A percentile compares a stretch with the other conserved stretches of the same genome.
Conservation (phyloP, 1,140 invertebrate genomes). For the Harlomillsia oculata region DNA sequence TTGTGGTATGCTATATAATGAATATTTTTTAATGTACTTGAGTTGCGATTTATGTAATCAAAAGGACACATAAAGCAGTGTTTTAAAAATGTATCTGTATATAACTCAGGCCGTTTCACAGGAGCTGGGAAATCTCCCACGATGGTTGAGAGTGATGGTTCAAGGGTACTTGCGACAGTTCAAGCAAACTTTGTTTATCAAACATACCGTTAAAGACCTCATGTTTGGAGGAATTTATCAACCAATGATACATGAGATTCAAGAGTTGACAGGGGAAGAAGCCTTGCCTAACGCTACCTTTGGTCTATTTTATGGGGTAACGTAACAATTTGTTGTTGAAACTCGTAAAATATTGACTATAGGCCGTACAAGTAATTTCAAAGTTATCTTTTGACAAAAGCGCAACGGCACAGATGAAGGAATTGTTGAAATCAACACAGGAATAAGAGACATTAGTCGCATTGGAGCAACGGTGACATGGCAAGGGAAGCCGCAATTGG, state of each 20-base stretch:
- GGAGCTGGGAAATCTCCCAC: too few relatives aligned
- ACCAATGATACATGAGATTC: constrained; percentile 12
- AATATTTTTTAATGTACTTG: too few relatives aligned
- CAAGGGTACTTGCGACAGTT: neutral
- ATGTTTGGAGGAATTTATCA: constrained; percentile 24
- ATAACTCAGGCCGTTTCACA: too few relatives aligned
- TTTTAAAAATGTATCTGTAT: too few relatives aligned
- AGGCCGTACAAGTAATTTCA: too few relatives aligned
- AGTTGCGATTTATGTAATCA: too few relatives aligned
- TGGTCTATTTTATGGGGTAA: constrained; percentile 20
- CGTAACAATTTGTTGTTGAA: too few relatives aligned
- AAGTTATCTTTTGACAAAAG: neutral
- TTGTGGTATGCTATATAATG: constrained; percentile 24
- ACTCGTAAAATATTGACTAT: too few relatives aligned
- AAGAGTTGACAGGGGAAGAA: neutral
- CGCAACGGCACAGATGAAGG: constrained; percentile 36
- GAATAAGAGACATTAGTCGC: constrained; percentile 54
- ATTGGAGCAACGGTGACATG: constrained; percentile 54
- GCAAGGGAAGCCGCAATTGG: constrained; percentile 47
- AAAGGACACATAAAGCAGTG: too few relatives aligned
- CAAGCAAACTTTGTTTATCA: constrained; percentile 11
- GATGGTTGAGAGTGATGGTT: too few relatives aligned
- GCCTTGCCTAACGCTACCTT: constrained; percentile 11
- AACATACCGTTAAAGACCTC: constrained; percentile 3
- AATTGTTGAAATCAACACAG: constrained; percentile 55